Evolutionary conservation across 2,797 vertebrate species (phyloP).

Genomic region (Zonotrichia albicollis): DNA sequence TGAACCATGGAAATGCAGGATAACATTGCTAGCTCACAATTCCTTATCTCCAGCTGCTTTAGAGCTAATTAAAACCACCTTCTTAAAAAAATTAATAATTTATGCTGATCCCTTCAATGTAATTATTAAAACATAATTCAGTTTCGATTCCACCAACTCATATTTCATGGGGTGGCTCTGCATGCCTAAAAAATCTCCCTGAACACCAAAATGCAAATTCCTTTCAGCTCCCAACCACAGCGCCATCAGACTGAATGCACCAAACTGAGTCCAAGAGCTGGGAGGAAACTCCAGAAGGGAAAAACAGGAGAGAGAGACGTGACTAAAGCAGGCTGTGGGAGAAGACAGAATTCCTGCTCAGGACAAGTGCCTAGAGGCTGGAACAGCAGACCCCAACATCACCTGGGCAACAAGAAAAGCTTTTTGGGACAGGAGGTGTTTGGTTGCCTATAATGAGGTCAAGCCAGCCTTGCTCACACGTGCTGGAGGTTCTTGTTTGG

Average conservation of each 20-base stretch:
- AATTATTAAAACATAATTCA: neutral
- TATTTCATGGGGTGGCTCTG: neutral
- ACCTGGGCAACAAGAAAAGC: neutral
- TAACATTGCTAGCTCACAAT: too few relatives aligned
- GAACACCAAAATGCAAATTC: neutral
- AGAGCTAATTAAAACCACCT: neutral
- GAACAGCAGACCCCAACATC: neutral
- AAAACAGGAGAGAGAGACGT: neutral
- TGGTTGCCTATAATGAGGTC: neutral
- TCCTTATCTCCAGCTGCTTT: neutral
- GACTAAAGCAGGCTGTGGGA: neutral
- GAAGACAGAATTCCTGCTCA: neutral
- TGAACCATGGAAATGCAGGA: neutral
- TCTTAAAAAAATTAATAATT: neutral
- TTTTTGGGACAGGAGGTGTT: neutral
- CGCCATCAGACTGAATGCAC: neutral
- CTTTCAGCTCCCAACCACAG: neutral
- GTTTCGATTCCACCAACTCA: accelerated
- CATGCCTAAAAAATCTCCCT: neutral
- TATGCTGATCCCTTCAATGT: neutral
- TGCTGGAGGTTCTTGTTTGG: neutral
- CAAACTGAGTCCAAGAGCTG: neutral
- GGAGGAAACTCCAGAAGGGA: neutral
- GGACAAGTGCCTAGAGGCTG: neutral
- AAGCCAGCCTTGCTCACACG: neutral